phyloP scores from a whole-genome alignment of 2,113 vertebrate species.

The Xerus inauris region DNA sequence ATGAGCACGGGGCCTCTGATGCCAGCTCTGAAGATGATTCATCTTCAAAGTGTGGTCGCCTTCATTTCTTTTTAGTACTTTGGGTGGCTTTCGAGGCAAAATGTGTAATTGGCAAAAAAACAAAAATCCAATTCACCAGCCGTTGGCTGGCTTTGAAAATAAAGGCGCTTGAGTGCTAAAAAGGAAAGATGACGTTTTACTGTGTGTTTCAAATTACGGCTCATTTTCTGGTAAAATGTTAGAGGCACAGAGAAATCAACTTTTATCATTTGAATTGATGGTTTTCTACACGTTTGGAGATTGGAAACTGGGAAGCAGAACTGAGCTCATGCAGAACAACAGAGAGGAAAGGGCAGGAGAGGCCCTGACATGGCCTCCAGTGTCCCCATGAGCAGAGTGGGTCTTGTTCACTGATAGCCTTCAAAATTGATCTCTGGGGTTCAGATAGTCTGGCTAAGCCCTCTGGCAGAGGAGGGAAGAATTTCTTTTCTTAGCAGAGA shows the following conservation, averaged over 20 bases:
- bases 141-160: conserved; percentile 70
- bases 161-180: conserved; percentile 42
- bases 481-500: background rate
- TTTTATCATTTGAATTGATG: conserved; percentile 64
- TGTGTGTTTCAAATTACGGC: conserved; percentile 65
- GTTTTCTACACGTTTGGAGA: background rate
- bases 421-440: background rate
- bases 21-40: conserved; percentile 67
- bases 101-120: conserved; percentile 62
- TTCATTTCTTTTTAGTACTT: conserved; percentile 30
- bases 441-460: background rate
- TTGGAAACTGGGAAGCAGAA: background rate
- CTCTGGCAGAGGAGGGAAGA: background rate
- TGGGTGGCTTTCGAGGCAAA: conserved; percentile 70
- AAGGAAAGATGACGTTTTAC: conserved; percentile 64
- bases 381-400: background rate
- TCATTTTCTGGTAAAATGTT: conserved; percentile 71
- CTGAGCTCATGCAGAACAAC: background rate
- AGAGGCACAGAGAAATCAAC: conserved; percentile 56
- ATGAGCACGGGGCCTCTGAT: conserved; percentile 49
- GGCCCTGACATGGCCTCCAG: too few species aligned
- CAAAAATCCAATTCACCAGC: conserved; percentile 61
- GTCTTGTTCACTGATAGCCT: background rate
- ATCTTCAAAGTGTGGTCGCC: conserved; percentile 58
- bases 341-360: background rate